phyloP scores from a whole-genome alignment of 2,113 vertebrate species.

The Proteles cristata region DNA sequence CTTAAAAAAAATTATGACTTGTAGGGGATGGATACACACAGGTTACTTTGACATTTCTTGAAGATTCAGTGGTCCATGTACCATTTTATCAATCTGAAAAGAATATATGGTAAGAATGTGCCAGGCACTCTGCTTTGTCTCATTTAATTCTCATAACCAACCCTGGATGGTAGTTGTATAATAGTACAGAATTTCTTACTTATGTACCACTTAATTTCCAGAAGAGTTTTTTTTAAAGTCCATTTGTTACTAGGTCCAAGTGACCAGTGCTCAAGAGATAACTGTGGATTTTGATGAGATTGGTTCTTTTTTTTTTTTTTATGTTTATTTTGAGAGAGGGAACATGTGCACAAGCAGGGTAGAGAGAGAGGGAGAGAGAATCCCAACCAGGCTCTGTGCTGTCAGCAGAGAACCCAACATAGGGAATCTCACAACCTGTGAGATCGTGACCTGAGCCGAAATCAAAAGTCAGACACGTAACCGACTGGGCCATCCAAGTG shows the following conservation, averaged over 20 bases:
- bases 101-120: neutral
- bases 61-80: neutral
- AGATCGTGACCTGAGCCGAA: too few relatives aligned
- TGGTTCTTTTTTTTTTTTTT: neutral
- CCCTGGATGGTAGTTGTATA: neutral
- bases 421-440: too few relatives aligned
- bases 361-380: too few relatives aligned
- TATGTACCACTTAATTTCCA: conserved; percentile 8
- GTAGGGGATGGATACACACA: neutral
- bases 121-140: neutral
- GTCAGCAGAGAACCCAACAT: too few relatives aligned
- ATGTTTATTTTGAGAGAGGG: too few relatives aligned
- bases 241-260: neutral
- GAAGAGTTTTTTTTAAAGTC: neutral
- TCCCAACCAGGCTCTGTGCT: too few relatives aligned
- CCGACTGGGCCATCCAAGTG: too few relatives aligned
- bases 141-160: conserved; percentile 28
- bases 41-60: conserved; percentile 16
- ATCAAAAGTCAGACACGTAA: too few relatives aligned
- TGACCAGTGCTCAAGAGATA: neutral
- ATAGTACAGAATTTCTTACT: conserved; percentile 8
- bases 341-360: too few relatives aligned
- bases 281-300: conserved; percentile 11
- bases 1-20: neutral
- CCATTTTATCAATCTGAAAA: neutral